Evolutionary conservation across 2,888 invertebrate genomes (phyloP).

Genomic region (Cryptophagus acutangulus): DNA sequence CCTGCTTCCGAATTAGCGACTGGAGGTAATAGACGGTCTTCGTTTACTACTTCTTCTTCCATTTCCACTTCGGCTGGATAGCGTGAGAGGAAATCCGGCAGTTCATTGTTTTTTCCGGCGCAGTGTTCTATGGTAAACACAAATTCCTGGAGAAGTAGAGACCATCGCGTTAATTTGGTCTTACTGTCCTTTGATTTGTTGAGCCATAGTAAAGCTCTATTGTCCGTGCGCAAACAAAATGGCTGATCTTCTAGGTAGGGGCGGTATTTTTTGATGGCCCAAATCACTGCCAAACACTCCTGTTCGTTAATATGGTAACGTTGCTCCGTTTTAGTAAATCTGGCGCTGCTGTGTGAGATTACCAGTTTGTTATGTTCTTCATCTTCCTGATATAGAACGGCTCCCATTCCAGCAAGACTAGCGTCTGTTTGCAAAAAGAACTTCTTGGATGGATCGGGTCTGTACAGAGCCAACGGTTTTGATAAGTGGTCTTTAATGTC

Average conservation of each 20-base stretch:
- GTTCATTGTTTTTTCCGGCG: slow-evolving; percentile 20
- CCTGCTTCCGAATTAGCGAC: not conserved
- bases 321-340: slow-evolving; percentile 8
- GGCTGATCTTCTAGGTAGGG: slow-evolving; percentile 16
- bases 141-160: slow-evolving; percentile 20
- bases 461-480: not conserved
- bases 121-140: slow-evolving; percentile 26
- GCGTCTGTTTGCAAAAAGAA: not conserved
- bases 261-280: slow-evolving; percentile 20
- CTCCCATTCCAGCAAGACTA: slow-evolving; percentile 1
- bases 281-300: slow-evolving; percentile 18
- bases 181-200: slow-evolving; percentile 14
- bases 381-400: slow-evolving; percentile 6
- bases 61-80: slow-evolving; percentile 11
- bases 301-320: slow-evolving; percentile 21
- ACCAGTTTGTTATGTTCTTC: not conserved
- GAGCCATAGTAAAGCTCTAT: slow-evolving; percentile 14
- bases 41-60: not conserved
- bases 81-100: slow-evolving; percentile 21
- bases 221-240: slow-evolving; percentile 20
- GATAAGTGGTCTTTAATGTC: not conserved
- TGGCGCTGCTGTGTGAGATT: slow-evolving; percentile 17
- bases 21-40: not conserved
- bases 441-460: not conserved
- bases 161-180: slow-evolving; percentile 20